These are phyloP conservation scores for Chrosomus eos DNA, from an alignment of 2,797 vertebrate species.

Conservation along the genomic window DNA sequence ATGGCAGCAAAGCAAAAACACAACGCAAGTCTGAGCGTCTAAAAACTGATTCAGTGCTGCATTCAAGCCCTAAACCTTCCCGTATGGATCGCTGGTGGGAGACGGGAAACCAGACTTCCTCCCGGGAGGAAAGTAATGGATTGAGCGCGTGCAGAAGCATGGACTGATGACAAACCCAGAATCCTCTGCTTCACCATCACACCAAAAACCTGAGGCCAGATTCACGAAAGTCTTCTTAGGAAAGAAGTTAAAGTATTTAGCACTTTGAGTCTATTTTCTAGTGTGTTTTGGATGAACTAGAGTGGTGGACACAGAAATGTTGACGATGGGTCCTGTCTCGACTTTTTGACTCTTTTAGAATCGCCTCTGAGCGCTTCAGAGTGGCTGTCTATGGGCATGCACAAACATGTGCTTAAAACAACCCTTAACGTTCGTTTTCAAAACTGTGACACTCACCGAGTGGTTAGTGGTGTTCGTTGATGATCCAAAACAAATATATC, in stretches of 20 bases:
- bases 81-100: background rate
- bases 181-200: background rate
- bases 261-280: too few species aligned
- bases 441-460: too few species aligned
- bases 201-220: background rate
- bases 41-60: background rate
- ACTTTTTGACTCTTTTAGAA: too few species aligned
- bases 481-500: too few species aligned
- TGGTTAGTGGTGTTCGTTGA: too few species aligned
- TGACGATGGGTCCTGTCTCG: too few species aligned
- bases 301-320: too few species aligned
- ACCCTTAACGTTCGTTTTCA: too few species aligned
- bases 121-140: conserved; percentile 31
- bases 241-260: background rate
- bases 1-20: background rate
- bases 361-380: too few species aligned
- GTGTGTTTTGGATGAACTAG: too few species aligned
- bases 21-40: background rate
- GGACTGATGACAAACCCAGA: conserved; percentile 40
- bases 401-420: too few species aligned
- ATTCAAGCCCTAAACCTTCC: conserved; percentile 9
- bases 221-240: background rate
- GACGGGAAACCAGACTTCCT: conserved; percentile 47
- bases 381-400: too few species aligned
- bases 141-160: background rate